A percentile compares a stretch with the other conserved stretches of the same genome.
phyloP scores from a whole-genome alignment of 2,113 vertebrate species.

The Paraplagusia blochii region DNA sequence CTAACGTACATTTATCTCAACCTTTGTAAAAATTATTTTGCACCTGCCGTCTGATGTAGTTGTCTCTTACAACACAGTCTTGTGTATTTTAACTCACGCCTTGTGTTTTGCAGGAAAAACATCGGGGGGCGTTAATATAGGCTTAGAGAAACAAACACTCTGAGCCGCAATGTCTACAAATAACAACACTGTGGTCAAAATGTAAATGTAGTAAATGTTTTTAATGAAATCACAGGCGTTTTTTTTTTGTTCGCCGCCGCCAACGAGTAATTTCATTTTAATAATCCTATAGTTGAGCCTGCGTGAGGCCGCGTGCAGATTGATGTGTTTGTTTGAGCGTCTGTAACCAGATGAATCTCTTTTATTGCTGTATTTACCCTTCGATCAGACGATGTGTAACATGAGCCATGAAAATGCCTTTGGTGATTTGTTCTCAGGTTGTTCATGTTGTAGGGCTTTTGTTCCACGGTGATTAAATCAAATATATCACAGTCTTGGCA shows the following conservation, averaged over 20 bases:
- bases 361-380: slow-evolving; percentile 5
- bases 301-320: background rate
- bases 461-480: slow-evolving; percentile 20
- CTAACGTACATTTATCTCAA: no score
- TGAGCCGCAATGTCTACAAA: no score
- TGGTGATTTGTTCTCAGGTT: slow-evolving; percentile 15
- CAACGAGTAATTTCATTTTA: background rate
- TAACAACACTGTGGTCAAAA: no score
- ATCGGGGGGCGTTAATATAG: no score
- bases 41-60: no score
- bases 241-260: background rate
- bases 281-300: background rate
- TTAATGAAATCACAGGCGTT: no score
- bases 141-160: no score
- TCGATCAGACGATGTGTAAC: slow-evolving; percentile 18
- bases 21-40: no score
- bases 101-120: no score
- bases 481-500: slow-evolving; percentile 30
- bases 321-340: slow-evolving; percentile 3
- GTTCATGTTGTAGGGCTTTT: slow-evolving; percentile 4
- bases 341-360: slow-evolving; percentile 5
- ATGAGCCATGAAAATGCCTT: slow-evolving; percentile 3
- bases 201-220: no score
- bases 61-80: no score
- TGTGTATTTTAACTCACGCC: no score